phyloP scores from a whole-genome alignment of 2,888 invertebrate species.

The Lysandra bellargus region DNA sequence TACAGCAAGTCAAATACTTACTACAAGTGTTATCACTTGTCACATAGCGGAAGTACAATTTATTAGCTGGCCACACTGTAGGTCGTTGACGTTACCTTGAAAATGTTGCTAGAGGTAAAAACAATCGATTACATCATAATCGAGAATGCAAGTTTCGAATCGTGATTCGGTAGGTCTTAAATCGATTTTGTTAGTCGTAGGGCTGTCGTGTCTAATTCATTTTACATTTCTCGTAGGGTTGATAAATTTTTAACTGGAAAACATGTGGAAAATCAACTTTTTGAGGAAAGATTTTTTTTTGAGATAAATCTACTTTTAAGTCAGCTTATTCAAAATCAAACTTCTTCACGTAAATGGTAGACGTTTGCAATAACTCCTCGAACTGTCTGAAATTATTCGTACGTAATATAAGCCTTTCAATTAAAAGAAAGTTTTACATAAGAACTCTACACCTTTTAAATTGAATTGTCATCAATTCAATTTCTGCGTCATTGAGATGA shows the following conservation, averaged over 20 bases:
- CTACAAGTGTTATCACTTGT: slow-evolving; percentile 22
- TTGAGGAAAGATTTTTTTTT: not conserved
- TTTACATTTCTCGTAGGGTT: not conserved
- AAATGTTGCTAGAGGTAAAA: slow-evolving; percentile 57
- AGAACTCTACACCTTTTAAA: slow-evolving; percentile 1
- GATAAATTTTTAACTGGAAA: no score
- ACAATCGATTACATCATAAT: slow-evolving; percentile 55
- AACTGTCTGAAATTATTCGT: not conserved
- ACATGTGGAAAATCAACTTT: no score
- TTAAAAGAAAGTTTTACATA: slow-evolving; percentile 17
- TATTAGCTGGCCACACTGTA: not conserved
- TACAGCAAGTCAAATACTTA: slow-evolving; percentile 4
- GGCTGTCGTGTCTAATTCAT: not conserved
- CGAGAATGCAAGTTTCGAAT: not conserved
- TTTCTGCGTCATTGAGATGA: not conserved
- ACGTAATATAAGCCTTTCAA: slow-evolving; percentile 22
- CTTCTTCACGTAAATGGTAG: not conserved
- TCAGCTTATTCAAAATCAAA: not conserved
- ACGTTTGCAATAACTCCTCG: not conserved
- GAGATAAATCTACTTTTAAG: not conserved
- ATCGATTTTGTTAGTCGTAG: not conserved
- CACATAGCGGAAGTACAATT: slow-evolving; percentile 43
- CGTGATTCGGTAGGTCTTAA: slow-evolving; percentile 13
- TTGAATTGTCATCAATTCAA: not conserved
- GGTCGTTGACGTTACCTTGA: slow-evolving; percentile 64